These are phyloP conservation scores for Chironomus striatipennis DNA, from an alignment of 1,140 invertebrate species.

Conservation along the genomic window DNA sequence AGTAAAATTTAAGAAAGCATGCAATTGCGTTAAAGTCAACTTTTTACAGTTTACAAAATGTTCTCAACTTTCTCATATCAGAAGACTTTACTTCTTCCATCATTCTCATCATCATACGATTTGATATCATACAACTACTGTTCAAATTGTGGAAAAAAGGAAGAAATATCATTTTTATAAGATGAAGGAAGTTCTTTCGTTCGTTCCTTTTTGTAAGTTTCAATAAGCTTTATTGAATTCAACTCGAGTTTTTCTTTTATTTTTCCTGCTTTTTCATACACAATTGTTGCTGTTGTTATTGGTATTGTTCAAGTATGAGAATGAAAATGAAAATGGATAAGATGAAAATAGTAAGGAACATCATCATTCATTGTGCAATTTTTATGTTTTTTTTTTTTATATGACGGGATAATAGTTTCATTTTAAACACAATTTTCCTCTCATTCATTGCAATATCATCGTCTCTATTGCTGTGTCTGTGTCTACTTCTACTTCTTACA, in stretches of 20 bases:
- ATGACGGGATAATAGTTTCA: slow-evolving; percentile 12
- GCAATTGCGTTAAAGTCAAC: too few relatives aligned
- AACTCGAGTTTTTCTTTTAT: neutral
- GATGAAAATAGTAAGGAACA: neutral
- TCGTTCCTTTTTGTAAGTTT: neutral
- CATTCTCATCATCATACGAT: too few relatives aligned
- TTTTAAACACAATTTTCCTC: slow-evolving; percentile 11
- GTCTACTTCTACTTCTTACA: neutral
- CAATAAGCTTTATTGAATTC: slow-evolving; percentile 9
- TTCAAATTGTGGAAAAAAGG: neutral
- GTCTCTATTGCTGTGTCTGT: neutral
- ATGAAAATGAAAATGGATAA: neutral
- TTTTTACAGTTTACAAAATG: too few relatives aligned
- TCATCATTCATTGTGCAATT: slow-evolving; percentile 3
- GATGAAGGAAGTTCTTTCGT: neutral
- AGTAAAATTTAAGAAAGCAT: too few relatives aligned
- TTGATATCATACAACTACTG: too few relatives aligned
- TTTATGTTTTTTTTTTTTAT: slow-evolving; percentile 12
- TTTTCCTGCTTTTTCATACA: neutral
- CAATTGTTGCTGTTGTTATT: neutral
- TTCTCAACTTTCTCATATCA: too few relatives aligned
- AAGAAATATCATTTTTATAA: slow-evolving; percentile 9
- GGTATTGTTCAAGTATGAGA: too few relatives aligned
- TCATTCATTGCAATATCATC: neutral
- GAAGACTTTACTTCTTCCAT: too few relatives aligned